Evolutionary conservation across 2,113 vertebrate genomes (phyloP).

Genomic region (Petrocephalus zakoni): DNA sequence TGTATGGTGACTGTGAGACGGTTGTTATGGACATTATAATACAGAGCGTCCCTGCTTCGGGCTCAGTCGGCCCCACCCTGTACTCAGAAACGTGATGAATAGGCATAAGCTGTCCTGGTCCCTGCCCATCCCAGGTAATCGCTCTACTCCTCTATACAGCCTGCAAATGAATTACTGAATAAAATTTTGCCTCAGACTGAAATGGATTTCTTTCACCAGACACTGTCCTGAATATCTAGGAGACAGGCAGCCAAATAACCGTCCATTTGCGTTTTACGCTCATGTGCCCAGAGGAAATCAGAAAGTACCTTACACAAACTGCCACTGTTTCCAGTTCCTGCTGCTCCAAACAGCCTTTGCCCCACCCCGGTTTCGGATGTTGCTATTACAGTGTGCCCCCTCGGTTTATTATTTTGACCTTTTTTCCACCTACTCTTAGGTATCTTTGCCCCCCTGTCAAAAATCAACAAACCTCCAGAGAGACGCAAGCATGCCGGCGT

Average conservation of each 20-base stretch:
- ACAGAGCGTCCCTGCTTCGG: not conserved
- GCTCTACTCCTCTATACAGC: not conserved
- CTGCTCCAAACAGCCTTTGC: not conserved
- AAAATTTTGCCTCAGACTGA: not conserved
- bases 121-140: not conserved
- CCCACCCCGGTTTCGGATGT: not conserved
- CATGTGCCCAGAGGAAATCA: not conserved
- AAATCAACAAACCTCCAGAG: conserved; percentile 80
- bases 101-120: not conserved
- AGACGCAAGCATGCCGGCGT: conserved; percentile 56
- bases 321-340: not conserved
- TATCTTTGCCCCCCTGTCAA: conserved; percentile 94
- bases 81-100: not conserved
- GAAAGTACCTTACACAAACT: not conserved
- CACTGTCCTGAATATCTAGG: not conserved
- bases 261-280: not conserved
- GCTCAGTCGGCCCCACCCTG: not conserved
- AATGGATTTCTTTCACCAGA: not conserved
- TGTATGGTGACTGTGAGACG: not conserved
- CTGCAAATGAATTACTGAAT: not conserved
- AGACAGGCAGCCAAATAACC: not conserved
- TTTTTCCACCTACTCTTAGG: conserved; percentile 42
- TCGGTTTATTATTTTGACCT: not conserved
- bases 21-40: not conserved
- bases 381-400: not conserved